Evolutionary conservation across 2,888 invertebrate genomes (phyloP), one percentile per base, ranked within the genome.

Genomic region (Pyrrhia umbra): DNA sequence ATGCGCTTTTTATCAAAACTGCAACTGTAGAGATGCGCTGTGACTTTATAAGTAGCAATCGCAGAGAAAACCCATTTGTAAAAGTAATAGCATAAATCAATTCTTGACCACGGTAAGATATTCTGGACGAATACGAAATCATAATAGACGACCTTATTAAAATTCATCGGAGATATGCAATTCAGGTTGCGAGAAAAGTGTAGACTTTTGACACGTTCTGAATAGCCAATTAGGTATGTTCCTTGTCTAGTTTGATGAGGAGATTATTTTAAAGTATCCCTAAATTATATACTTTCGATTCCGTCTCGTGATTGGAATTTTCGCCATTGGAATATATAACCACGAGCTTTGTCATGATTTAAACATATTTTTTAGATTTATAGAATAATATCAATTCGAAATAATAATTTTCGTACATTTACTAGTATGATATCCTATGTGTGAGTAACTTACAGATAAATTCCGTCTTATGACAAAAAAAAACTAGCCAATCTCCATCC

Each of bases 61-160:
- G 68, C 69, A 80, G 79, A 76, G 79, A 81, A 79, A 64, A 77
- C 70, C 80, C 81, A 85, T 88, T 87, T 85, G 79, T 84, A 85
- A 83, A 82, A 80, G 85, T 85, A 86, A 87, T 84, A 86, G 85
- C 86, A 88, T 89, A 89, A 89, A 89, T 90, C 88, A 88, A 88
- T 88, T 88, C 83, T 83, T 82, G 85, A 81, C 86, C 86, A 80
- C 76, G 77, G 80, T 78, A 78, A 83, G 83, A 75, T 85, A 84
- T 84, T 82, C 84, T 80, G 74, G 74, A 72, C 81, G 89, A 89
- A 90, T 90, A 88, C 86, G 80, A 85, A 90, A 86, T 88, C 82
- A 79, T 84, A 85, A 87, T 84, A 84, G 81, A 85, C 80, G 77
- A 75, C 77, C 84, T 83, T 85, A 86, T 89, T 89, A 85, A 87